phyloP scores from a whole-genome alignment of 2,113 vertebrate species.

The Macquaria ambigua region DNA sequence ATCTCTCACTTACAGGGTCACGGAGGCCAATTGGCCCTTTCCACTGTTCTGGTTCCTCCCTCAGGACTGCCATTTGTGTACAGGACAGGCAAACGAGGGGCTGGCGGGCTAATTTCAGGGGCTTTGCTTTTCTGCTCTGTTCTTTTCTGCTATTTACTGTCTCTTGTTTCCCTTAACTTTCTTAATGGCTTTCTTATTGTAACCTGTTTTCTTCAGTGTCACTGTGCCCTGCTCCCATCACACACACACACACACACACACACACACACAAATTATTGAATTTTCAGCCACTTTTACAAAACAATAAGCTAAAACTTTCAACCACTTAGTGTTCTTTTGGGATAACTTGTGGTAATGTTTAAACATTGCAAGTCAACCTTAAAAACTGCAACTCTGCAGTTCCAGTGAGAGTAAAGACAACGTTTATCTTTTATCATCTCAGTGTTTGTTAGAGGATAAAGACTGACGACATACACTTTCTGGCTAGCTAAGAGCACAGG shows the following conservation, averaged over 20 bases:
- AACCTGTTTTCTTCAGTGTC: constrained; percentile 14
- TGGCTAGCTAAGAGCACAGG: background rate
- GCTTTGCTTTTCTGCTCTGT: background rate
- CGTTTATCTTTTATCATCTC: no score
- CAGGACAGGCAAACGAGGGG: constrained; percentile 6
- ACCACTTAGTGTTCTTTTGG: no score
- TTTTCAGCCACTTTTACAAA: background rate
- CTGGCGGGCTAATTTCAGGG: background rate
- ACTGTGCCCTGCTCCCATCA: background rate
- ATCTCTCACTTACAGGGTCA: constrained; percentile 56
- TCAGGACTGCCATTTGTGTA: constrained; percentile 25
- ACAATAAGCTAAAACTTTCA: no score
- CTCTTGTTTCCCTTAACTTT: constrained; percentile 21
- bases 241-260: background rate
- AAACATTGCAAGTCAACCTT: no score
- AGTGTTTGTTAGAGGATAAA: no score
- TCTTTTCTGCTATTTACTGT: background rate
- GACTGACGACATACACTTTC: background rate
- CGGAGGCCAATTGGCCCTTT: constrained; percentile 33
- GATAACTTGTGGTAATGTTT: no score
- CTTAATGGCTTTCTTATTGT: constrained; percentile 12
- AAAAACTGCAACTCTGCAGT: no score
- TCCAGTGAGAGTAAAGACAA: no score
- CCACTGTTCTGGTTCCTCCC: constrained; percentile 37
- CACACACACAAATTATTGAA: background rate